These are phyloP conservation scores for Archocentrus centrarchus DNA, from an alignment of 2,113 vertebrate genomes.

Conservation along the genomic window DNA sequence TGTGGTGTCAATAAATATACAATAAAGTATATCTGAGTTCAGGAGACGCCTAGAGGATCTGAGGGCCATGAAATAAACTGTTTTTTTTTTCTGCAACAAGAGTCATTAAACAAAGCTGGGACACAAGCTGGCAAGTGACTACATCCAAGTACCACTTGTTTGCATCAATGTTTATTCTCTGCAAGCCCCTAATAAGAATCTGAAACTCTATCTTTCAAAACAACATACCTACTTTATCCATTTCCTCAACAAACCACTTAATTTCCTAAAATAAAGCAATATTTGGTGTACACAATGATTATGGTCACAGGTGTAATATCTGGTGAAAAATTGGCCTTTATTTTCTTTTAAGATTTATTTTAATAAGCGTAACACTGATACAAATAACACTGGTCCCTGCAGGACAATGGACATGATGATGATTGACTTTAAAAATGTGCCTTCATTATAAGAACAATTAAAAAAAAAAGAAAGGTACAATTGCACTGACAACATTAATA, in stretches of 20 bases:
- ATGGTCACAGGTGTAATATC: slow-evolving; percentile 66
- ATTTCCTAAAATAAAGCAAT: slow-evolving; percentile 15
- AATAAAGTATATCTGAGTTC: neutral
- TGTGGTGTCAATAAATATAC: neutral
- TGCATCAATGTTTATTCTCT: neutral
- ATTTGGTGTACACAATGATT: slow-evolving; percentile 69
- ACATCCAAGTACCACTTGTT: neutral
- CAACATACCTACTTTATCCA: neutral
- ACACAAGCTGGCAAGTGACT: neutral
- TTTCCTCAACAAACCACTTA: neutral
- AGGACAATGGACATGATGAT: slow-evolving; percentile 46
- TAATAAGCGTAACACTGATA: slow-evolving; percentile 64
- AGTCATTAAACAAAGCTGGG: neutral
- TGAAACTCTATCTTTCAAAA: neutral
- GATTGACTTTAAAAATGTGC: slow-evolving; percentile 65
- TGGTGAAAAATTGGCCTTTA: slow-evolving; percentile 76
- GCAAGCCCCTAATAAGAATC: neutral
- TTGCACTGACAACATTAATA: slow-evolving; percentile 67
- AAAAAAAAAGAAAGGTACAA: slow-evolving; percentile 70
- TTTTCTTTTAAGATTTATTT: slow-evolving; percentile 56
- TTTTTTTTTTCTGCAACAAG: neutral
- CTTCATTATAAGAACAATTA: slow-evolving; percentile 46
- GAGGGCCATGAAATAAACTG: neutral
- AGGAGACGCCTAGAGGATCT: neutral
- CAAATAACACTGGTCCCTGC: slow-evolving; percentile 63